Evolutionary conservation across 2,888 invertebrate genomes (phyloP).

Genomic region (Ephialtes manifestator): DNA sequence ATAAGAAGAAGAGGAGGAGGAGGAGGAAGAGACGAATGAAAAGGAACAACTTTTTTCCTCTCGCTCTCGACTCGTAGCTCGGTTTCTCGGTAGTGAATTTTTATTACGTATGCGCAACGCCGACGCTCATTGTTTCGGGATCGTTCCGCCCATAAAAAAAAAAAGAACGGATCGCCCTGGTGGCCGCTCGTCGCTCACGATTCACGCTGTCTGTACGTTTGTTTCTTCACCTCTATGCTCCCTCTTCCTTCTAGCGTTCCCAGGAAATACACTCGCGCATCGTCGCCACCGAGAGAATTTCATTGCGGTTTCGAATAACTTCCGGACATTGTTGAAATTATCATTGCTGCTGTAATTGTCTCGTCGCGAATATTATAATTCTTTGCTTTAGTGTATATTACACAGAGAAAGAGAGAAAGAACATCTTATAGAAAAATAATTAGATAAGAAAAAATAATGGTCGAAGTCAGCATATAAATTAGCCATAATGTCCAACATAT

Average conservation of each 20-base stretch:
- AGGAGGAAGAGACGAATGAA: conserved; percentile 6
- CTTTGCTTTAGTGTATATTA: background rate
- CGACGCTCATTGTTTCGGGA: conserved; percentile 68
- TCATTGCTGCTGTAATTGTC: conserved; percentile 10
- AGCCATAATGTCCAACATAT: too few species aligned
- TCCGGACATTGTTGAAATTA: conserved; percentile 56
- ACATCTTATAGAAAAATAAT: conserved; percentile 32
- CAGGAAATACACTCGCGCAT: conserved; percentile 38
- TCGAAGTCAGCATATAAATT: too few species aligned
- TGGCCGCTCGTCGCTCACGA: conserved; percentile 44
- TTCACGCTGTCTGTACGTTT: conserved; percentile 33
- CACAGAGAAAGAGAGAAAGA: background rate
- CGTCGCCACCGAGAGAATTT: conserved; percentile 24
- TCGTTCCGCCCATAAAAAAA: conserved; percentile 65
- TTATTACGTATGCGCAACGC: conserved; percentile 68
- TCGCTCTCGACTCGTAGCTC: background rate
- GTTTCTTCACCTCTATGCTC: conserved; percentile 45
- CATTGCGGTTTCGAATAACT: conserved; percentile 58
- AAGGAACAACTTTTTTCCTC: conserved; percentile 31
- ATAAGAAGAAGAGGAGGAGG: background rate
- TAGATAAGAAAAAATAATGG: conserved; percentile 9
- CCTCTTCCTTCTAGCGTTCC: conserved; percentile 27
- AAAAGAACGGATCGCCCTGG: conserved; percentile 52
- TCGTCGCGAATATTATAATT: background rate
- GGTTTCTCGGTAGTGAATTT: conserved; percentile 48